phyloP scores from a whole-genome alignment of 2,797 vertebrate genomes.

The Brachymystax lenok region DNA sequence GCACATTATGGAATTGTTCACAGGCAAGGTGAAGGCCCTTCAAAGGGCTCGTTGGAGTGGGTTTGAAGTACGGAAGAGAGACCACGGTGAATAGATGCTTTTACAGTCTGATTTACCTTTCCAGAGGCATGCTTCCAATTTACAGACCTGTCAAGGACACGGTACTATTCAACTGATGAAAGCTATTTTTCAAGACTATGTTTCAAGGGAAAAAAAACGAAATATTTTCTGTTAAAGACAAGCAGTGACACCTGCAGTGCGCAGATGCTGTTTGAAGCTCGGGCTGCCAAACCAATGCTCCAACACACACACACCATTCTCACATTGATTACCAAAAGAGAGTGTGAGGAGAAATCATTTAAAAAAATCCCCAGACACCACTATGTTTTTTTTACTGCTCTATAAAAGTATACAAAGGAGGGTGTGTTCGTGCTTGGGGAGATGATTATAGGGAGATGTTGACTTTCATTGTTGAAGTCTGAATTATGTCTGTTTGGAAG shows the following conservation, averaged over 20 bases:
- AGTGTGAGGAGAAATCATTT: constrained; percentile 17
- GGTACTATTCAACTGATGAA: constrained; percentile 35
- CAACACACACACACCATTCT: constrained; percentile 6
- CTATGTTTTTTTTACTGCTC: constrained; percentile 13
- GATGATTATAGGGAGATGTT: constrained; percentile 28
- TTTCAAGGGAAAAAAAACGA: constrained; percentile 26
- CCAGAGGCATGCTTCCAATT: constrained; percentile 33
- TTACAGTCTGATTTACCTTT: constrained; percentile 7
- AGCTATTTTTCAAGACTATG: constrained; percentile 38
- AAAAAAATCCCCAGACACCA: constrained; percentile 15
- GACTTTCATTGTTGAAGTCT: constrained; percentile 21
- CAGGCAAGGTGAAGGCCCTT: not conserved
- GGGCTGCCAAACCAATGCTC: not conserved
- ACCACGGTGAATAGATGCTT: constrained; percentile 5
- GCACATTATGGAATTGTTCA: constrained; percentile 13
- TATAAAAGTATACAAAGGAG: constrained; percentile 20
- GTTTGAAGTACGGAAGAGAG: not conserved
- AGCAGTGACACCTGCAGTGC: constrained; percentile 22
- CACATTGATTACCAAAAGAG: constrained; percentile 18
- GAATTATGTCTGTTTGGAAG: constrained; percentile 22
- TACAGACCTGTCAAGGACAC: constrained; percentile 36
- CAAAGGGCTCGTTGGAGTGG: constrained; percentile 6
- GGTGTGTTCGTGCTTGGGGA: constrained; percentile 16
- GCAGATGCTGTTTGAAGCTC: constrained; percentile 5
- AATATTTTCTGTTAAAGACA: constrained; percentile 14